Base-by-base conservation (phyloP, 2,797 vertebrate genomes). In the Chrysocyon brachyurus region DNA sequence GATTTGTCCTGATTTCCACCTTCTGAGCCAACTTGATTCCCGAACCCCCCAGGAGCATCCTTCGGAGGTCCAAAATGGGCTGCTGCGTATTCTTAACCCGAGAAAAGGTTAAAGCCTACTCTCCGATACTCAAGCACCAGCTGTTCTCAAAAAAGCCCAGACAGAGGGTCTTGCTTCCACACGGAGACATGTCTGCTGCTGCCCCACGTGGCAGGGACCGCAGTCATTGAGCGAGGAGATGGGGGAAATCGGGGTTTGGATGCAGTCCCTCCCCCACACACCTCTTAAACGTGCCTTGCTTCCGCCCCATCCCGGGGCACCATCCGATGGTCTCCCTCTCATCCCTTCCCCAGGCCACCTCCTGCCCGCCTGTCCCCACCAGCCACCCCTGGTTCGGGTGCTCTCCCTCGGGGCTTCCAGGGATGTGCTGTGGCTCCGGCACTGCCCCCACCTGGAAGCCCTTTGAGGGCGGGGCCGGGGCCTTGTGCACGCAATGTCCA, bases 401-500 rank as follows among this genome's bases (percentile, higher is more conserved):
- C 46, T 24, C n/a, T 46, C 26, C 88, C 33, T 12, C 10, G 14
- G 75, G 56, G 11, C 64, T n/a, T 33, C 64, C 40, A 46, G 40
- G 40, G 40, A 46, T 46, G 40, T 46, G 6, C 40, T 46, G 40
- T 46, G 40, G 40, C 31, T 66, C 31, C 7, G 7, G 31, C 64
- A 17, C 64, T 66, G 64, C 31, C 64, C 64, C n/a, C 31, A 16
- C 3, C 31, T n/a, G 64, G 14, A n/a, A n/a, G 28, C 63, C 31
- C 6, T 17, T 1, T 0, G 2, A 89, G 73, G 40, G 6, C 28
- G 26, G 72, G 59, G 17, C 57, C 16, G 0, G 0, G 49, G 9
- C 19, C n/a, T 57, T 21, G 22, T 5, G 21, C 46, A 5, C 16
- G 1, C 40, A 46, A 46, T 17, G 3, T 14, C 54, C 21, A 12